phyloP scores from a whole-genome alignment of 2,113 vertebrate species.

The Eolophus roseicapilla region DNA sequence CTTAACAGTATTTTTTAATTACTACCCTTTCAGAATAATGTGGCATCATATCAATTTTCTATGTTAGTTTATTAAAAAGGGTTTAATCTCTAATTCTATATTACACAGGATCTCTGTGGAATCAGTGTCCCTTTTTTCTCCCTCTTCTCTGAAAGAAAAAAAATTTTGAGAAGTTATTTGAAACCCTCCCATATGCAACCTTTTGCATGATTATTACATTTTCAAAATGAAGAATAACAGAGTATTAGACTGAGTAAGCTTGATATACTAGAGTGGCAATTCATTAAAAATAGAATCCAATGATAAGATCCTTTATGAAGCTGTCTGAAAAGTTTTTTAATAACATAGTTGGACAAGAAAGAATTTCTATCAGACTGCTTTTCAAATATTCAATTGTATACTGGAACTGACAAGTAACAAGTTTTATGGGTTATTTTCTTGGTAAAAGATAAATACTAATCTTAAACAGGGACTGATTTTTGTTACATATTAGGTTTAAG shows the following conservation, averaged over 20 bases:
- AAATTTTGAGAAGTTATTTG: not conserved
- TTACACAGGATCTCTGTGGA: not conserved
- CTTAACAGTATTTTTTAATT: not conserved
- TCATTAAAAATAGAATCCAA: not conserved
- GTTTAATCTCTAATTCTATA: not conserved
- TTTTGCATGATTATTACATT: not conserved
- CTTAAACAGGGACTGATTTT: not conserved
- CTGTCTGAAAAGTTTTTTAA: not conserved
- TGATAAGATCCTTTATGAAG: not conserved
- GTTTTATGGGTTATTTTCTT: not conserved
- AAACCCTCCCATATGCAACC: not conserved
- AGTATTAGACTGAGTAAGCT: not conserved
- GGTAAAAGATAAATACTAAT: not conserved
- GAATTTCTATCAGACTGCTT: not conserved
- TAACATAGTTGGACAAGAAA: not conserved
- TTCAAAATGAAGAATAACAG: not conserved
- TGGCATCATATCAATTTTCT: rapidly evolving
- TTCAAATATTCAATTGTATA: not conserved
- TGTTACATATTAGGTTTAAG: not conserved
- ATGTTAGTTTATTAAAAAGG: not conserved
- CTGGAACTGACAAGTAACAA: not conserved
- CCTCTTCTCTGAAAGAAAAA: not conserved
- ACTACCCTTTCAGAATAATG: not conserved
- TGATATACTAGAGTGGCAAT: not conserved
- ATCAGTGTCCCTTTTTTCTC: not conserved